Conservation (phyloP, 2,888 invertebrate genomes). For the Nymphalis c-album region DNA sequence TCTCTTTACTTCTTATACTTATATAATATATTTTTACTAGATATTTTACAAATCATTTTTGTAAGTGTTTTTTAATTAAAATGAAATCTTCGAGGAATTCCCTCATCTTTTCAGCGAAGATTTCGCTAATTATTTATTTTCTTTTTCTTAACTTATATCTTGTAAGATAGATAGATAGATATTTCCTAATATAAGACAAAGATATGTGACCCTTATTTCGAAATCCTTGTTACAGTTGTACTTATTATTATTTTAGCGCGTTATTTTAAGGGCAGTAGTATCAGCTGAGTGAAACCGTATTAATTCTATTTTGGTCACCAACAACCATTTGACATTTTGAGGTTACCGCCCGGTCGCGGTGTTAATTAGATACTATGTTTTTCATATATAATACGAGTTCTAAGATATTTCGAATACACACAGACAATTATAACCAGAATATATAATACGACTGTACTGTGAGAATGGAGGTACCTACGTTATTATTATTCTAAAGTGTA, state of each 20-base stretch:
- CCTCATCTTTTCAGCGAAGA: neutral
- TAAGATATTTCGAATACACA: neutral
- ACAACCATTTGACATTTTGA: conserved; percentile 38
- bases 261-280: conserved; percentile 28
- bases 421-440: no score
- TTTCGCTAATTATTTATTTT: no score
- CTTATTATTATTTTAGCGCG: conserved; percentile 5
- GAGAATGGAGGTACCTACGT: no score
- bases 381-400: conserved; percentile 17
- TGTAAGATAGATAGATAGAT: no score
- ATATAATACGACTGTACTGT: no score
- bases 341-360: conserved; percentile 36
- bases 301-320: conserved; percentile 37
- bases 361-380: conserved; percentile 36
- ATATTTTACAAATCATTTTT: neutral
- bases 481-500: no score
- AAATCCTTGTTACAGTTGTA: no score
- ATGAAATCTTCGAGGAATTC: neutral
- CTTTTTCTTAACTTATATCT: no score
- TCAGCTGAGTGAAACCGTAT: conserved; percentile 33
- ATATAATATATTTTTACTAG: neutral
- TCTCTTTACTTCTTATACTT: neutral
- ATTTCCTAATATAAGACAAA: no score
- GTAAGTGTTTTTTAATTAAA: neutral
- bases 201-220: no score